These are phyloP conservation scores for Muschampia plurimacula DNA, from an alignment of 2,888 invertebrate species.

Conservation along the genomic window DNA sequence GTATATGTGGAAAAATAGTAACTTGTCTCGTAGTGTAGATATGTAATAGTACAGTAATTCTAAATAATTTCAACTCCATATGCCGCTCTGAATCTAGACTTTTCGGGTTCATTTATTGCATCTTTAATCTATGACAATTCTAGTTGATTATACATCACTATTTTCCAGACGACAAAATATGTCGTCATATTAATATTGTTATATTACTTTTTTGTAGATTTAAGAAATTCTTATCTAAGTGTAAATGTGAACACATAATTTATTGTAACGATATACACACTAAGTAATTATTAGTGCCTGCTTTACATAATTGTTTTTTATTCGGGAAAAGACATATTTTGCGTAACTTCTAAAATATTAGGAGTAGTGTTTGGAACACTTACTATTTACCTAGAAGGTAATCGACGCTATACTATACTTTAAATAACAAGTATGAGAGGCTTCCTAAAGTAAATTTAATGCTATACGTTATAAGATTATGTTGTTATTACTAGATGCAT, in stretches of 20 bases:
- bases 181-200: slow-evolving; percentile 57
- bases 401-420: slow-evolving; percentile 62
- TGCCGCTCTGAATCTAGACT: slow-evolving; percentile 51
- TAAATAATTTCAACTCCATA: slow-evolving; percentile 33
- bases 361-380: slow-evolving; percentile 73
- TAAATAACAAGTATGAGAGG: slow-evolving; percentile 75
- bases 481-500: slow-evolving; percentile 84
- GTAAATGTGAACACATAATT: slow-evolving; percentile 82
- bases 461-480: slow-evolving; percentile 81
- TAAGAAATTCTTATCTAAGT: slow-evolving; percentile 71
- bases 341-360: slow-evolving; percentile 67
- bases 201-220: slow-evolving; percentile 70
- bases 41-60: slow-evolving; percentile 34
- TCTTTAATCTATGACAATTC: slow-evolving; percentile 54
- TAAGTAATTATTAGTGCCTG: slow-evolving; percentile 84
- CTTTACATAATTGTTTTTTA: slow-evolving; percentile 75
- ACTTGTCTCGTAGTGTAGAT: slow-evolving; percentile 35
- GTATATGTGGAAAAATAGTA: slow-evolving; percentile 35
- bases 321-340: slow-evolving; percentile 81
- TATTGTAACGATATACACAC: slow-evolving; percentile 80
- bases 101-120: slow-evolving; percentile 43
- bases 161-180: slow-evolving; percentile 53
- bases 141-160: slow-evolving; percentile 67
- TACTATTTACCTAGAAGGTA: slow-evolving; percentile 52
- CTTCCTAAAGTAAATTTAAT: slow-evolving; percentile 76